Percentiles rank a stretch among this genome's conserved stretches.
These are phyloP conservation scores for Rhinophrynus dorsalis DNA, from an alignment of 2,797 vertebrate genomes.

Conservation along the genomic window DNA sequence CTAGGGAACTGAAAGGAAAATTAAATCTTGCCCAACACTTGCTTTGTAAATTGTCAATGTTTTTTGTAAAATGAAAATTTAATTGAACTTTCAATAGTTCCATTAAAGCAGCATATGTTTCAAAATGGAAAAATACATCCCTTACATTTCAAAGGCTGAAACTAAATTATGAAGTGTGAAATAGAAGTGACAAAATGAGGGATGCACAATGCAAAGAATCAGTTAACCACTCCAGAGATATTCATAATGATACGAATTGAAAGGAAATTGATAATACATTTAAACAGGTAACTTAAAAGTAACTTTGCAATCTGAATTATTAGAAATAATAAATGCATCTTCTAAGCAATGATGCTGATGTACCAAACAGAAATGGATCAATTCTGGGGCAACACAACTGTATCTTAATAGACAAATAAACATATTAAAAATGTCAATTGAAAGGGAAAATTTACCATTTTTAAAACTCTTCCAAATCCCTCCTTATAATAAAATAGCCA, in stretches of 20 bases:
- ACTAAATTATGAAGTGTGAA: conserved; percentile 46
- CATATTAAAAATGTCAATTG: too few species aligned
- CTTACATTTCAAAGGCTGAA: conserved; percentile 11
- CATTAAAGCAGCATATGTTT: conserved; percentile 1
- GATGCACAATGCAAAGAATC: conserved; percentile 32
- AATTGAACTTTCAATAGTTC: conserved; percentile 33
- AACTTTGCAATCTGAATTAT: conserved; percentile 14
- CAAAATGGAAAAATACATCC: conserved; percentile 5
- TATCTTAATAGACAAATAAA: too few species aligned
- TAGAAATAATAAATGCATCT: too few species aligned
- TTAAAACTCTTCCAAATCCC: too few species aligned
- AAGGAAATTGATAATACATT: conserved; percentile 17
- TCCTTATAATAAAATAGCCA: too few species aligned
- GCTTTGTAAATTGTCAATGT: neutral
- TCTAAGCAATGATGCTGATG: too few species aligned
- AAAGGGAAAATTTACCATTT: too few species aligned
- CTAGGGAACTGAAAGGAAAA: neutral
- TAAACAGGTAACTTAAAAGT: conserved; percentile 3
- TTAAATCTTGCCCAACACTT: neutral
- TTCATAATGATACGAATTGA: conserved; percentile 16
- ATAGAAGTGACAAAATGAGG: conserved; percentile 41
- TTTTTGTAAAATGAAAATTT: conserved; percentile 1
- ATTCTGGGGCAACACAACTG: too few species aligned
- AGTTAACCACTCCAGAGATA: conserved; percentile 36
- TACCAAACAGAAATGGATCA: too few species aligned